Percentiles rank a stretch among this genome's conserved stretches.
These are phyloP conservation scores for Mus spretus DNA, from an alignment of 2,797 vertebrate genomes.

Conservation along the genomic window DNA sequence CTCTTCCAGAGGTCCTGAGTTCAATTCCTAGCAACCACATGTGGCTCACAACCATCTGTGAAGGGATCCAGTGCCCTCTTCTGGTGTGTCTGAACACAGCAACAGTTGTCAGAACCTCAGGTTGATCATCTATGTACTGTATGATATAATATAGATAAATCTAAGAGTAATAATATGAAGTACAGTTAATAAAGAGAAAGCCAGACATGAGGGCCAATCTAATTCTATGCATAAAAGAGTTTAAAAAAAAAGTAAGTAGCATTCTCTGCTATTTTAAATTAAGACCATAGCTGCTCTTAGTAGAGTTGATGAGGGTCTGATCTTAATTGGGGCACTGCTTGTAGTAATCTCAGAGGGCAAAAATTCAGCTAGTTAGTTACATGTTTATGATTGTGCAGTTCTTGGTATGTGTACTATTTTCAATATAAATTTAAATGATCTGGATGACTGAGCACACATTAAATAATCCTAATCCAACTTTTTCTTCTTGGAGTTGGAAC, in stretches of 20 bases:
- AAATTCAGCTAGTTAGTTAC: not conserved
- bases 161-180: conserved; percentile 5
- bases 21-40: too few relatives aligned
- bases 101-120: not conserved
- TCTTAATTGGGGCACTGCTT: not conserved
- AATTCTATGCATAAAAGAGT: not conserved
- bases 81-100: too few relatives aligned
- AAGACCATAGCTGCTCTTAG: not conserved
- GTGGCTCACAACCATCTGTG: too few relatives aligned
- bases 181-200: not conserved
- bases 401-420: not conserved
- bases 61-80: too few relatives aligned
- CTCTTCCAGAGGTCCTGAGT: too few relatives aligned
- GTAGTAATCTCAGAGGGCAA: not conserved
- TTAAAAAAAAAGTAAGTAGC: not conserved
- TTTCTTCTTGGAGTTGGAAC: not conserved
- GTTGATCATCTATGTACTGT: too few relatives aligned
- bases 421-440: conserved; percentile 38
- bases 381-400: not conserved
- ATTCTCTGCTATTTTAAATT: not conserved
- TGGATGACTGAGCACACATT: not conserved
- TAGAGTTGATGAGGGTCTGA: not conserved
- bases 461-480: conserved; percentile 29
- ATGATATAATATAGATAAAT: not conserved
- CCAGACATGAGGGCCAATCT: not conserved